Evolutionary conservation across 2,797 vertebrate species (phyloP).

Genomic region (Molossus alvarezi): DNA sequence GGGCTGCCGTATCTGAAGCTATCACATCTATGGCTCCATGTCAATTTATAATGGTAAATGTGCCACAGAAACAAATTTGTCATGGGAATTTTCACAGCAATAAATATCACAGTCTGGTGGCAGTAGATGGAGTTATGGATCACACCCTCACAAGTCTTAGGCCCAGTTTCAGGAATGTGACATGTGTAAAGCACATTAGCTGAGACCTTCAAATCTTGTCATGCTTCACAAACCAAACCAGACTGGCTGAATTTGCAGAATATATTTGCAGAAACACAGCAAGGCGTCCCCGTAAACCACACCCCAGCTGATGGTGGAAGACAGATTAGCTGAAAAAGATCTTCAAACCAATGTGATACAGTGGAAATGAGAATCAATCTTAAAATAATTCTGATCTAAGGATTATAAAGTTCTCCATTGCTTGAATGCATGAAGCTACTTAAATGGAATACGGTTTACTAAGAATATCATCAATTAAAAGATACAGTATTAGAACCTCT

Average conservation of each 20-base stretch:
- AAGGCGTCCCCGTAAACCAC: not conserved
- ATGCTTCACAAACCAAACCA: slow-evolving; percentile 37
- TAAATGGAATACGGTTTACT: slow-evolving; percentile 31
- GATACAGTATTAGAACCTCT: not conserved
- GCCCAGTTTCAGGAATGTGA: slow-evolving; percentile 14
- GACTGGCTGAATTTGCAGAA: not conserved
- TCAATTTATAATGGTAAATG: slow-evolving; percentile 66
- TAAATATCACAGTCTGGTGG: slow-evolving; percentile 71
- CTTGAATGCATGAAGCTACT: not conserved
- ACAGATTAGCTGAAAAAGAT: not conserved
- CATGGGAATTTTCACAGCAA: slow-evolving; percentile 71
- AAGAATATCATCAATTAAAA: slow-evolving; percentile 51
- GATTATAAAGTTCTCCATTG: slow-evolving; percentile 30
- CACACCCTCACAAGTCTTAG: slow-evolving; percentile 41
- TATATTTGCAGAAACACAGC: not conserved
- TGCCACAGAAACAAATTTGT: slow-evolving; percentile 68
- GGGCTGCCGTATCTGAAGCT: not conserved
- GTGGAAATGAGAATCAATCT: not conserved
- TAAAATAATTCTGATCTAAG: slow-evolving; percentile 2
- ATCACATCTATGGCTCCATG: not conserved
- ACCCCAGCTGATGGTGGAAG: not conserved
- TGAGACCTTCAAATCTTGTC: slow-evolving; percentile 38
- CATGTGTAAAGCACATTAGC: not conserved
- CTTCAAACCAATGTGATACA: not conserved
- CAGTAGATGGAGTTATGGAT: slow-evolving; percentile 65